Evolutionary conservation across 2,797 vertebrate species (phyloP), one percentile per base, ranked within the genome.

Genomic region (Falco naumanni): DNA sequence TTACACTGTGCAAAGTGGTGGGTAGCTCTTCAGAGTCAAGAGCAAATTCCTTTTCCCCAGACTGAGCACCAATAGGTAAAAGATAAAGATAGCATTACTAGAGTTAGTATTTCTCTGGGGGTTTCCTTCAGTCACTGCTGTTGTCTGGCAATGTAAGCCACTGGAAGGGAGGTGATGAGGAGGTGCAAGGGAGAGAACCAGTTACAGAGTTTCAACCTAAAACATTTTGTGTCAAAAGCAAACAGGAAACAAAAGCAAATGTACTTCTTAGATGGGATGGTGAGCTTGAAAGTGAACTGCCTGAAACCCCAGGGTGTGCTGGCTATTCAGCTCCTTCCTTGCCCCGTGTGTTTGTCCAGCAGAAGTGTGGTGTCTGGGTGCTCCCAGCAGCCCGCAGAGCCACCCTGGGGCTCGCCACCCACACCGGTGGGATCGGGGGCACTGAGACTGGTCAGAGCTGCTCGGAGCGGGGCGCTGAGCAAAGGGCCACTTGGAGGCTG

Each of bases 301-400:
- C 0, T n/a, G 74, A 63, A 33, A 12, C 13, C 19, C 9, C 3
- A 0, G 0, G 16, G 20, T 56, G 61, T 28, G 53, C 5, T 18
- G 39, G 59, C 5, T 4, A 9, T 1, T 33, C 19, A 31, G 26
- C 47, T 65, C 12, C 2, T 31, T 41, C 53, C 48, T 84, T 3
- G 2, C 48, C n/a, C 29, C 4, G 0, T 5, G 0, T 0, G 0
- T 37, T 76, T 48, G 41, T 53, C 34, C 37, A 4, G 13, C 33
- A 41, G 20, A 13, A n/a, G 10, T 3, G 41, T 4, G n/a, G 33
- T 51, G n/a, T 48, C 28, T 20, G 53, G 25, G 21, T 65, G 64
- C 20, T 78, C 21, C 37, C 13, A 17, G n/a, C 41, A 56, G 51
- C 48, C 47, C 29, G 39, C 26, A 33, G 69, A 26, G 25, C 37